Percentiles rank a stretch among this genome's conserved stretches.
Evolutionary conservation across 2,888 invertebrate species (phyloP).

Genomic region (Hoplodrina blanda): DNA sequence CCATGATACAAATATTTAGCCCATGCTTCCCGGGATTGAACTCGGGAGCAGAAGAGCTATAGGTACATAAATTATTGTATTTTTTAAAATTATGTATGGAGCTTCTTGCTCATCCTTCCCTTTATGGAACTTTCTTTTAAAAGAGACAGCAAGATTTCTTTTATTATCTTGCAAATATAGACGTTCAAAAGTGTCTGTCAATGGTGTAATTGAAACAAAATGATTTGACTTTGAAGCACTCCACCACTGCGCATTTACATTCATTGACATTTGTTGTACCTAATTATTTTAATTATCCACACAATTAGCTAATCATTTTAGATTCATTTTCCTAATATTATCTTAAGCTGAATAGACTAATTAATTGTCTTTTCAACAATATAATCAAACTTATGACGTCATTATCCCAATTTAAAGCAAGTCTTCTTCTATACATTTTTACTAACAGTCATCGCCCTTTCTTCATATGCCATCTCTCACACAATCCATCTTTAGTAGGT

Average conservation of each 20-base stretch:
- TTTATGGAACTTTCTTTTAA: too few relatives aligned
- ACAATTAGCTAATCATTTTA: constrained; percentile 5
- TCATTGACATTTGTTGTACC: not conserved
- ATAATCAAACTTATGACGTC: not conserved
- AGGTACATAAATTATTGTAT: too few relatives aligned
- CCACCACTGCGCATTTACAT: not conserved
- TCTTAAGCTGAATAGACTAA: not conserved
- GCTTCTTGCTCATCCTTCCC: too few relatives aligned
- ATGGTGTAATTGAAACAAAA: too few relatives aligned
- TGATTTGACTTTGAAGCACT: not conserved
- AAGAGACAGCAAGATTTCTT: too few relatives aligned
- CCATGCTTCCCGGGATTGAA: too few relatives aligned
- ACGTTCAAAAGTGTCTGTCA: too few relatives aligned
- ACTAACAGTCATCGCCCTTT: not conserved
- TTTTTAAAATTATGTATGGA: too few relatives aligned
- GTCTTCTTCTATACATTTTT: not conserved
- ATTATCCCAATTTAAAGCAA: not conserved
- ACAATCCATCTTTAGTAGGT: not conserved
- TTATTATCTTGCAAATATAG: too few relatives aligned
- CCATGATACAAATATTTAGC: too few relatives aligned
- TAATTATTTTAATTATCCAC: not conserved
- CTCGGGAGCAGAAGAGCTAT: too few relatives aligned
- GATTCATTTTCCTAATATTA: not conserved
- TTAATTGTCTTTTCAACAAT: not conserved
- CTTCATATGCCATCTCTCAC: too few relatives aligned